These are phyloP conservation scores for Erebia aethiops DNA, from an alignment of 2,888 invertebrate genomes.

Conservation along the genomic window DNA sequence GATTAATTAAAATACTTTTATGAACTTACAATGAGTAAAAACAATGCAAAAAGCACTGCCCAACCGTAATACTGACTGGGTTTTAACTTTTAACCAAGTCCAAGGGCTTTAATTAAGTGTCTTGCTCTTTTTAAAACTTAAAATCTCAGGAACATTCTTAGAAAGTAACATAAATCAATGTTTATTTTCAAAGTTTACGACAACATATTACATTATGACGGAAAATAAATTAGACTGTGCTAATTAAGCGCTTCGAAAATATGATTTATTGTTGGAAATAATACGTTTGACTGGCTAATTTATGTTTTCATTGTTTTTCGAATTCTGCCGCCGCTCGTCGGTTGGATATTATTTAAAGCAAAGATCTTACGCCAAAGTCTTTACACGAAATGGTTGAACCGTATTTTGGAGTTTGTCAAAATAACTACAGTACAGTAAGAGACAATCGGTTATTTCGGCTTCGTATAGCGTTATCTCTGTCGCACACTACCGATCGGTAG, in stretches of 20 bases:
- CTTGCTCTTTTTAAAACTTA: constrained; percentile 12
- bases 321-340: constrained; percentile 26
- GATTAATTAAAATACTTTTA: too few relatives aligned
- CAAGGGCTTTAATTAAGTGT: neutral
- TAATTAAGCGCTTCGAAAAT: constrained; percentile 67
- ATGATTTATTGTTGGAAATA: constrained; percentile 61
- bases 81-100: too few relatives aligned
- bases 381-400: constrained; percentile 3
- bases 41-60: too few relatives aligned
- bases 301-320: constrained; percentile 42
- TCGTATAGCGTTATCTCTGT: too few relatives aligned
- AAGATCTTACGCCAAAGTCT: constrained; percentile 20
- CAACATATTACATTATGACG: constrained; percentile 58
- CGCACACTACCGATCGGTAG: too few relatives aligned
- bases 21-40: too few relatives aligned
- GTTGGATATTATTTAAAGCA: constrained; percentile 2
- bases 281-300: constrained; percentile 39
- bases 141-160: constrained; percentile 48
- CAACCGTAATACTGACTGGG: neutral
- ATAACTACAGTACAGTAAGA: too few relatives aligned
- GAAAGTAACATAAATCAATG: constrained; percentile 67
- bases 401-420: neutral
- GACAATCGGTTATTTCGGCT: too few relatives aligned
- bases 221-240: constrained; percentile 59
- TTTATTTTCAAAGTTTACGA: constrained; percentile 56